A percentile compares a stretch with the other conserved stretches of the same genome.
These are phyloP conservation scores for Cherax destructor DNA, from an alignment of 1,140 invertebrate genomes.

Conservation along the genomic window DNA sequence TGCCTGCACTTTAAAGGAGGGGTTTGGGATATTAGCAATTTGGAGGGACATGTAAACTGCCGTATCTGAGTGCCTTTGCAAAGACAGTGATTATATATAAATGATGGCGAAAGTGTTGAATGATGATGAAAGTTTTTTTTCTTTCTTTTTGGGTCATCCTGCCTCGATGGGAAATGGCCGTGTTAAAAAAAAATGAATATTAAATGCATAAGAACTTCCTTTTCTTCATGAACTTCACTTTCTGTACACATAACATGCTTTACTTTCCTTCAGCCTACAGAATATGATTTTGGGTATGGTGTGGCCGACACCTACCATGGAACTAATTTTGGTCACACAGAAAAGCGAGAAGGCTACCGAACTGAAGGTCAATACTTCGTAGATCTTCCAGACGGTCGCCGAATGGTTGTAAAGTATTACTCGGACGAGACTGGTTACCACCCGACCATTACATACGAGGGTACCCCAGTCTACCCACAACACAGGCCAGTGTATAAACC, in stretches of 20 bases:
- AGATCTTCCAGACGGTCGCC: constrained; percentile 71
- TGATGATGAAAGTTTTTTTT: no score
- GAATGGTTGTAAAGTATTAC: constrained; percentile 60
- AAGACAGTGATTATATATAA: no score
- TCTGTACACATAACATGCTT: not conserved
- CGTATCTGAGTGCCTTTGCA: no score
- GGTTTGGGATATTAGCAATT: no score
- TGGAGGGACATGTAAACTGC: no score
- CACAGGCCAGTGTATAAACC: constrained; percentile 25
- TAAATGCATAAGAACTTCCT: not conserved
- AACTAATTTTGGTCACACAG: constrained; percentile 72
- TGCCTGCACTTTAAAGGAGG: no score
- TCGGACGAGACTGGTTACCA: constrained; percentile 58
- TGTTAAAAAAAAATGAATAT: no score
- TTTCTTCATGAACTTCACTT: not conserved
- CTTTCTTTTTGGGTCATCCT: no score
- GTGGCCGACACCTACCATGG: constrained; percentile 66
- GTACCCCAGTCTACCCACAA: constrained; percentile 19
- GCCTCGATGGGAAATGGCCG: no score
- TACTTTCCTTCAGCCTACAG: constrained; percentile 19
- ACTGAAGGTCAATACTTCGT: constrained; percentile 72
- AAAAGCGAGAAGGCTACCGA: constrained; percentile 63
- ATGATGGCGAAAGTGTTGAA: no score
- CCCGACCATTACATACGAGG: constrained; percentile 55
- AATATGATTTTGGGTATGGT: constrained; percentile 66